Evolutionary conservation across 2,888 invertebrate genomes (phyloP).

Genomic region (Erebia aethiops): DNA sequence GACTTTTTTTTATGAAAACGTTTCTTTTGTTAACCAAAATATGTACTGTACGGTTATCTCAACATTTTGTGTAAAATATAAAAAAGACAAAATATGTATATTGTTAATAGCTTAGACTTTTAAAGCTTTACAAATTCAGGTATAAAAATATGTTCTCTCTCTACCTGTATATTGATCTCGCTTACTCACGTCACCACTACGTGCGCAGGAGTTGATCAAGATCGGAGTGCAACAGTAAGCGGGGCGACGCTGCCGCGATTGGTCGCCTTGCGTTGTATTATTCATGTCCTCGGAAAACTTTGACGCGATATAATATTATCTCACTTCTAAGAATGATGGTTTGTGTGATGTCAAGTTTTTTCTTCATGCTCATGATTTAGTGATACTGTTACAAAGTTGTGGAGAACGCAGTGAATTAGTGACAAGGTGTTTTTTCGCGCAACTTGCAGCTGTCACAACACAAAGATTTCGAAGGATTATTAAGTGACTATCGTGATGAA

Average conservation of each 20-base stretch:
- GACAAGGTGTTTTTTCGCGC: slow-evolving; percentile 53
- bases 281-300: slow-evolving; percentile 64
- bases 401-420: slow-evolving; percentile 41
- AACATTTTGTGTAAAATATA: neutral
- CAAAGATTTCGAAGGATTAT: slow-evolving; percentile 57
- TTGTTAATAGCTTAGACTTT: slow-evolving; percentile 43
- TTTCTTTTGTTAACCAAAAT: neutral
- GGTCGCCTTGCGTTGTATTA: slow-evolving; percentile 58
- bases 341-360: slow-evolving; percentile 58
- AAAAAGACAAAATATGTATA: slow-evolving; percentile 37
- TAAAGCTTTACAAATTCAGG: slow-evolving; percentile 73
- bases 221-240: slow-evolving; percentile 72
- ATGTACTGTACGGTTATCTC: neutral
- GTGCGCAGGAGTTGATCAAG: slow-evolving; percentile 74
- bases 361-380: slow-evolving; percentile 41
- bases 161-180: slow-evolving; percentile 54
- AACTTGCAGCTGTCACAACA: slow-evolving; percentile 60
- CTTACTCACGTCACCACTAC: slow-evolving; percentile 60
- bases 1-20: neutral
- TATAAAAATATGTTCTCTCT: slow-evolving; percentile 54
- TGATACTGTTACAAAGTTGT: slow-evolving; percentile 32
- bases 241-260: slow-evolving; percentile 73
- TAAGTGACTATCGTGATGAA: slow-evolving; percentile 49
- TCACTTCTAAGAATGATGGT: slow-evolving; percentile 57
- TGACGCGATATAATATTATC: slow-evolving; percentile 68